phyloP scores from a whole-genome alignment of 2,888 invertebrate genomes.

The Scotopteryx bipunctaria region DNA sequence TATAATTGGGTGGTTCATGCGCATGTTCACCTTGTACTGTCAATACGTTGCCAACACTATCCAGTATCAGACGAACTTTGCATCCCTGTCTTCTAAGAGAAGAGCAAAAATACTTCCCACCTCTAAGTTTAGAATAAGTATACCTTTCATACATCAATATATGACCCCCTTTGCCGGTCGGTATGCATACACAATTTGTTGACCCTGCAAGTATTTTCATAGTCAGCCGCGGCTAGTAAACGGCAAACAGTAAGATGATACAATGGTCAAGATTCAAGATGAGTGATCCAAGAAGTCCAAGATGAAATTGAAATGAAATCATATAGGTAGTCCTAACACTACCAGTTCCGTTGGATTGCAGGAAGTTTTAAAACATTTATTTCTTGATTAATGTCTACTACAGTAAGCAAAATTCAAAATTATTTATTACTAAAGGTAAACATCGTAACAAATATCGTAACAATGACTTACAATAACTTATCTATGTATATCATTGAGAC shows the following conservation, averaged over 20 bases:
- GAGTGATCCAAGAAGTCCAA: no score
- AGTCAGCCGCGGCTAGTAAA: not conserved
- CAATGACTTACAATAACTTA: no score
- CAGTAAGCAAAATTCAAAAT: no score
- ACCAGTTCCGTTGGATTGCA: no score
- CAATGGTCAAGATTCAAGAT: no score
- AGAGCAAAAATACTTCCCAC: conserved; percentile 20
- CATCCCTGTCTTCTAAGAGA: conserved; percentile 23
- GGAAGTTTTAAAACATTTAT: no score
- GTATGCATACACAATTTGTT: conserved; percentile 17
- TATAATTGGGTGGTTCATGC: conserved; percentile 18
- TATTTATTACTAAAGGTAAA: no score
- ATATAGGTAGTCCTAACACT: no score
- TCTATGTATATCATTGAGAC: no score
- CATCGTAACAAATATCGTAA: no score
- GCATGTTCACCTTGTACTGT: conserved; percentile 11
- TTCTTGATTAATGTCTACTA: no score
- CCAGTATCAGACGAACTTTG: conserved; percentile 35
- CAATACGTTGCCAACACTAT: conserved; percentile 32
- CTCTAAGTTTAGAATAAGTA: conserved; percentile 20
- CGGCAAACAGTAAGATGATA: not conserved
- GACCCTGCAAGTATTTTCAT: conserved; percentile 15
- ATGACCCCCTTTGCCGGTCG: conserved; percentile 21
- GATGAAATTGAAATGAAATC: no score
- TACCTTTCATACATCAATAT: conserved; percentile 26